Conservation (phyloP, 2,888 invertebrate genomes). For the Drosophila lacicola region DNA sequence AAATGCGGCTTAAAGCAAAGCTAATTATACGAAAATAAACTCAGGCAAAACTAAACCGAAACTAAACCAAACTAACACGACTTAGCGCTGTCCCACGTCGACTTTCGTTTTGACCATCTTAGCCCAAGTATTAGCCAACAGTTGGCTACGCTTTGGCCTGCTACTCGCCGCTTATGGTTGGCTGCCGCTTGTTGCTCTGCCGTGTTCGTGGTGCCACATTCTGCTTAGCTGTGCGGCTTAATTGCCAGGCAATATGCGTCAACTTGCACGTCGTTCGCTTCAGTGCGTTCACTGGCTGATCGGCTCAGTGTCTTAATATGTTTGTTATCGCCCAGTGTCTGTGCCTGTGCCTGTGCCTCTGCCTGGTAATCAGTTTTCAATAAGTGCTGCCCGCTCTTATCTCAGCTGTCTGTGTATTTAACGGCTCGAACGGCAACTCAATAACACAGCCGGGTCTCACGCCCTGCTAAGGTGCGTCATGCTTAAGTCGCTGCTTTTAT, state of each 20-base stretch:
- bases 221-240: constrained; percentile 68
- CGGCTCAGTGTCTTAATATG: constrained; percentile 40
- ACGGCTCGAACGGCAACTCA: constrained; percentile 41
- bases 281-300: constrained; percentile 14
- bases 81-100: neutral
- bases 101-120: constrained; percentile 23
- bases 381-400: constrained; percentile 31
- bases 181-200: constrained; percentile 31
- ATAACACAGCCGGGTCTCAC: constrained; percentile 12
- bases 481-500: constrained; percentile 17
- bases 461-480: constrained; percentile 21
- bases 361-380: constrained; percentile 69
- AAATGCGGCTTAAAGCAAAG: constrained; percentile 37
- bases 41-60: constrained; percentile 12
- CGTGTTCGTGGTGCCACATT: constrained; percentile 58
- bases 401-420: constrained; percentile 44
- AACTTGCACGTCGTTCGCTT: constrained; percentile 34
- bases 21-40: constrained; percentile 46
- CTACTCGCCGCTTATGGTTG: neutral
- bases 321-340: constrained; percentile 36
- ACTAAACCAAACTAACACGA: constrained; percentile 1
- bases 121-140: constrained; percentile 10
- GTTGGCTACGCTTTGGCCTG: constrained; percentile 10
- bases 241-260: constrained; percentile 74
- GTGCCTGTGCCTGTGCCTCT: constrained; percentile 11